A percentile compares a stretch with the other conserved stretches of the same genome.
phyloP scores from a whole-genome alignment of 2,888 invertebrate genomes.

The Aelia acuminata region DNA sequence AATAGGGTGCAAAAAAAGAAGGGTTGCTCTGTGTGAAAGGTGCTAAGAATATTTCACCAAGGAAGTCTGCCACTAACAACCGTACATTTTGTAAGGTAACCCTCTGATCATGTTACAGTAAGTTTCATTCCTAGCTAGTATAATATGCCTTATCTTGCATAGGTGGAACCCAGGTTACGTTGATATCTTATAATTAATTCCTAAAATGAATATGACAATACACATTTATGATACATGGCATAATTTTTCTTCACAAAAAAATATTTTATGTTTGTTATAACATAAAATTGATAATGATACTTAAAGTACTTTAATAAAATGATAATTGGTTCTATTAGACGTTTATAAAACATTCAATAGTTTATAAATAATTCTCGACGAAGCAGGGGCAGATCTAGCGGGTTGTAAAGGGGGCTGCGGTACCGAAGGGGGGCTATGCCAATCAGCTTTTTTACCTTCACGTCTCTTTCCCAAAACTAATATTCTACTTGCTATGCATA shows the following conservation, averaged over 20 bases:
- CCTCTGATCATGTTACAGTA: neutral
- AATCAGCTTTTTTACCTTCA: no score
- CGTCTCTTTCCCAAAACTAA: no score
- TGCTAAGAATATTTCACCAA: neutral
- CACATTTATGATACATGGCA: neutral
- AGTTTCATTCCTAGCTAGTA: neutral
- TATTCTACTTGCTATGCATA: no score
- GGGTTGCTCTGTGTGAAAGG: slow-evolving; percentile 28
- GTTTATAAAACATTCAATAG: no score
- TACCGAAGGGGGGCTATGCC: no score
- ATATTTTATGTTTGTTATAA: no score
- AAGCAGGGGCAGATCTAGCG: no score
- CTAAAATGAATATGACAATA: neutral
- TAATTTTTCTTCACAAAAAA: neutral
- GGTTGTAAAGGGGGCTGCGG: no score
- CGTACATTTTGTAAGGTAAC: neutral
- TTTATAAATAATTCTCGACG: no score
- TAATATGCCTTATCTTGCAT: neutral
- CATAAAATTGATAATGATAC: no score
- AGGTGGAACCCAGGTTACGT: neutral
- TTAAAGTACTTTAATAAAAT: no score
- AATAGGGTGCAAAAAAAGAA: neutral
- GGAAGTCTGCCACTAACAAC: neutral
- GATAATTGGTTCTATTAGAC: no score
- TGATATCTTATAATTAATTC: neutral